phyloP scores from a whole-genome alignment of 2,113 vertebrate genomes.

The Salvator merianae region DNA sequence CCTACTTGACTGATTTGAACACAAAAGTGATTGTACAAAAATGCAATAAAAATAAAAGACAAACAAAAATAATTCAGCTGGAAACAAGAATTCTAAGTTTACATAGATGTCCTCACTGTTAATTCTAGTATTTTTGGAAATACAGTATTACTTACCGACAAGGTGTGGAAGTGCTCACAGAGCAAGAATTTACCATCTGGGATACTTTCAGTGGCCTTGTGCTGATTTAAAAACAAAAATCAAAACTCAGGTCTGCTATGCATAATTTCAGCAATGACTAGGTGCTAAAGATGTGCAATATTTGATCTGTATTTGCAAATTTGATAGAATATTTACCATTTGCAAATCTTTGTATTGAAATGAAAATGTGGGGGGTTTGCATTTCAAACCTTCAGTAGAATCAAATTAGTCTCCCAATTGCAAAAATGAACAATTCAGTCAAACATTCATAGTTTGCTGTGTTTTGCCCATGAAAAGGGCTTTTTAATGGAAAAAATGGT shows the following conservation, averaged over 20 bases:
- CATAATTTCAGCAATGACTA: too few relatives aligned
- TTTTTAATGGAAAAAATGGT: too few relatives aligned
- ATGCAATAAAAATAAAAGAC: neutral
- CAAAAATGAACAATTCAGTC: too few relatives aligned
- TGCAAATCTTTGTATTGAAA: too few relatives aligned
- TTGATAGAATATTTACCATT: too few relatives aligned
- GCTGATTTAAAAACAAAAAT: conserved; percentile 71
- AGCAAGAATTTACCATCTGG: conserved; percentile 87
- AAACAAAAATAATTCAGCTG: neutral
- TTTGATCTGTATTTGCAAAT: too few relatives aligned
- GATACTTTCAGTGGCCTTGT: conserved; percentile 90
- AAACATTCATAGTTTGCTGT: too few relatives aligned
- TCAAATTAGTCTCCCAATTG: too few relatives aligned
- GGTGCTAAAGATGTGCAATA: too few relatives aligned
- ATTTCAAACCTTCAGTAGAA: too few relatives aligned
- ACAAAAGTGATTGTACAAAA: neutral
- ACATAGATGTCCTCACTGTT: neutral
- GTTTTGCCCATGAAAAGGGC: too few relatives aligned
- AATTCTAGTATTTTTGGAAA: conserved; percentile 23
- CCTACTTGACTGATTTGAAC: conserved; percentile 15
- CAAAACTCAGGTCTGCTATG: neutral
- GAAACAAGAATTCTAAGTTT: neutral
- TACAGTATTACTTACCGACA: conserved; percentile 80
- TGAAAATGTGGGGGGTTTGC: too few relatives aligned
- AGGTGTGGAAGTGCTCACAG: conserved; percentile 77